Percentiles rank a stretch among this genome's conserved stretches.
phyloP scores from a whole-genome alignment of 2,888 invertebrate species.

The Megaustenia siamemsis region DNA sequence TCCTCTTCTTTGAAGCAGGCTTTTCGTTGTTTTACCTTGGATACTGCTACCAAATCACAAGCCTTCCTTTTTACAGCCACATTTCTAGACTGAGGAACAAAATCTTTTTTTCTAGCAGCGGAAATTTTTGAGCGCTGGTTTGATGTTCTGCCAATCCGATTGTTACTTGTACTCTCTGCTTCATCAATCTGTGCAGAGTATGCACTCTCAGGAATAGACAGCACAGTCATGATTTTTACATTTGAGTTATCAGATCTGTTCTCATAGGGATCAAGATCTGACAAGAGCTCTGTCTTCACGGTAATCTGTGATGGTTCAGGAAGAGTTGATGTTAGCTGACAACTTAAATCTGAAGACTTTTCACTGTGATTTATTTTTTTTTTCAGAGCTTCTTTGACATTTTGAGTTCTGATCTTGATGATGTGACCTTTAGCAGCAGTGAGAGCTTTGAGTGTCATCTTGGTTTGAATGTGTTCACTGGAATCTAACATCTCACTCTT shows the following conservation, averaged over 20 bases:
- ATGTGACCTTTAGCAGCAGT: neutral
- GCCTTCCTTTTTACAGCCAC: neutral
- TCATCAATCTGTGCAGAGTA: constrained; percentile 38
- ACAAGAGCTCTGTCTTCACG: neutral
- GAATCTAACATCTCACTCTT: neutral
- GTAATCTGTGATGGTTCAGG: neutral
- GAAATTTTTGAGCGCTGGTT: neutral
- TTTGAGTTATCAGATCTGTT: neutral
- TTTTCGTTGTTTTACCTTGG: neutral
- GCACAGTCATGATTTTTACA: constrained; percentile 43
- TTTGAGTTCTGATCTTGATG: neutral
- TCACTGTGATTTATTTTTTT: neutral
- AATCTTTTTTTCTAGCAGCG: neutral
- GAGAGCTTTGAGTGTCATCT: neutral
- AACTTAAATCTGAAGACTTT: neutral
- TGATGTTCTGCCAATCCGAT: neutral
- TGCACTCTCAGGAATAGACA: constrained; percentile 39
- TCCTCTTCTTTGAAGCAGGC: neutral
- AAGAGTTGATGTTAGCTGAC: neutral
- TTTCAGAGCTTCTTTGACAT: neutral
- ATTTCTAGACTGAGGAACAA: neutral
- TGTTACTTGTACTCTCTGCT: neutral
- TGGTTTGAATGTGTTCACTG: neutral
- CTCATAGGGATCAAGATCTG: neutral
- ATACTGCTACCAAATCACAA: neutral